phyloP scores from a whole-genome alignment of 2,888 invertebrate genomes.

The Lasioglossum calceatum region DNA sequence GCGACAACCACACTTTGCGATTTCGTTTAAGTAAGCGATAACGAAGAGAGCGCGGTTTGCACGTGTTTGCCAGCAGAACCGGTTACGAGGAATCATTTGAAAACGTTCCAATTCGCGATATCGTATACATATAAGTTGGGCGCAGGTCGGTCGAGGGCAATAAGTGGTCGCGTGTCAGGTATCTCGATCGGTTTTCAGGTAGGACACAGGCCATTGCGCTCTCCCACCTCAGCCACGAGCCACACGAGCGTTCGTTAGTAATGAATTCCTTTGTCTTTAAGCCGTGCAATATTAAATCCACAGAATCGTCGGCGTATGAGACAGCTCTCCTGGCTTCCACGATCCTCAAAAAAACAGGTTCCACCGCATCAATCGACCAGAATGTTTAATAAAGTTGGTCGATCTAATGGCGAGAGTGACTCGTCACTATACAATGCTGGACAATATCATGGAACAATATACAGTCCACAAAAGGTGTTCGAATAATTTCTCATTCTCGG shows the following conservation, averaged over 20 bases:
- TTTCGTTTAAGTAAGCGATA: neutral
- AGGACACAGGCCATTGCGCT: conserved; percentile 7
- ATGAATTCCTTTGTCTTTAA: conserved; percentile 19
- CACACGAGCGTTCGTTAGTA: conserved; percentile 1
- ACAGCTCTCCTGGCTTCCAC: neutral
- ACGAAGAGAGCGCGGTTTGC: neutral
- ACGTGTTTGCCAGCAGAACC: neutral
- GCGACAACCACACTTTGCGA: neutral
- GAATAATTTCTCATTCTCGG: too few species aligned
- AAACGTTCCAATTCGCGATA: conserved; percentile 3
- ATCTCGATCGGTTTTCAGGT: conserved; percentile 5
- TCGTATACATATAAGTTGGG: neutral
- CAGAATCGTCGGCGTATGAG: neutral
- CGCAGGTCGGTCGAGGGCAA: neutral
- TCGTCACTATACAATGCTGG: neutral
- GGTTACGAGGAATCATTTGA: neutral
- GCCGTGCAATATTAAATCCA: conserved; percentile 16
- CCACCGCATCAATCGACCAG: neutral
- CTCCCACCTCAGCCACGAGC: neutral
- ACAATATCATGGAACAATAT: too few species aligned
- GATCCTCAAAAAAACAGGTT: neutral
- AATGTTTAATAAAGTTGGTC: neutral
- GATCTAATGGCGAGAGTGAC: neutral
- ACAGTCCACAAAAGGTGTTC: too few species aligned
- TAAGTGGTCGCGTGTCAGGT: conserved; percentile 15